Percentiles rank a stretch among this genome's conserved stretches.
phyloP scores from a whole-genome alignment of 2,113 vertebrate species.

The Cricetomys ansorgei region DNA sequence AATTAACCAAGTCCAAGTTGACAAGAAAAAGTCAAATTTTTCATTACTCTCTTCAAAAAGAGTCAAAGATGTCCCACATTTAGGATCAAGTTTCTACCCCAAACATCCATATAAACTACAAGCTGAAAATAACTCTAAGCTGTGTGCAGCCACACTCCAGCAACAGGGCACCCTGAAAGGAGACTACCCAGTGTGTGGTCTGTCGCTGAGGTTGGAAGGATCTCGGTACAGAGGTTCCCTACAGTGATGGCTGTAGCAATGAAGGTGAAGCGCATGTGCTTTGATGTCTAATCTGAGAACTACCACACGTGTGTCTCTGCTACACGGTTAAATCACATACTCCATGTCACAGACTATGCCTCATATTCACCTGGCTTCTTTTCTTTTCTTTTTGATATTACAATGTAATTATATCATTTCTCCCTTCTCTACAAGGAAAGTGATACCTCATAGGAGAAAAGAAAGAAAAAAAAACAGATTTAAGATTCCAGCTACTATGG shows the following conservation, averaged over 20 bases:
- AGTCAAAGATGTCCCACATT: neutral
- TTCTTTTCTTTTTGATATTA: neutral
- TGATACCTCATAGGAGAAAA: neutral
- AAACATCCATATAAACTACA: neutral
- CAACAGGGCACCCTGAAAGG: neutral
- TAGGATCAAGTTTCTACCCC: neutral
- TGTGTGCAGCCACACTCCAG: neutral
- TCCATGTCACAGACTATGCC: neutral
- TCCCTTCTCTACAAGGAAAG: neutral
- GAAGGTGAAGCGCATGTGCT: neutral
- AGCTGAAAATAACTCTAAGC: neutral
- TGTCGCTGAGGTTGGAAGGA: neutral
- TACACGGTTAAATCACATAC: neutral
- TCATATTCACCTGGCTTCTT: neutral
- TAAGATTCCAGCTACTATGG: neutral
- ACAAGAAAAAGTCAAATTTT: slow-evolving; percentile 26
- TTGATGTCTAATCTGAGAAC: neutral
- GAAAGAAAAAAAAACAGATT: neutral
- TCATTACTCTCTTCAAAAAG: slow-evolving; percentile 2
- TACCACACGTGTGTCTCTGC: neutral
- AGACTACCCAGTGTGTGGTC: neutral
- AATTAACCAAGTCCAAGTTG: neutral
- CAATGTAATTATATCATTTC: neutral
- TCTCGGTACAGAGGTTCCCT: too few relatives aligned
- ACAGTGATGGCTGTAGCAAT: neutral